Evolutionary conservation across 1,140 invertebrate genomes (phyloP).

Genomic region (Agraylea sexmaculata): DNA sequence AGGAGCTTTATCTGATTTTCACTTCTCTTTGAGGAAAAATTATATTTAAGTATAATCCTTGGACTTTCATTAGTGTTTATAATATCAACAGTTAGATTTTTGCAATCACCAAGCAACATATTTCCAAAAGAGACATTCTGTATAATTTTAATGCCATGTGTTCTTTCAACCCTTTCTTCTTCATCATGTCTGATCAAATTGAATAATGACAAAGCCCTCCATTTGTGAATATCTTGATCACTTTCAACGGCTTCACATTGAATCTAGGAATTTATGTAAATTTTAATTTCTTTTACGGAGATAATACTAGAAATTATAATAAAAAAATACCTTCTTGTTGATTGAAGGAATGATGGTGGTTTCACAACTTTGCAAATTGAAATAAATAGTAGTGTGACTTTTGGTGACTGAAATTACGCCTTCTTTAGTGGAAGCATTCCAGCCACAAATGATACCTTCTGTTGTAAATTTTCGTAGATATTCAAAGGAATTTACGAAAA

Average conservation of each 20-base stretch:
- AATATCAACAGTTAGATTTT: conserved; percentile 24
- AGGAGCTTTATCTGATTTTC: conserved; percentile 30
- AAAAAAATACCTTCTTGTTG: conserved; percentile 10
- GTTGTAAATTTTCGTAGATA: too few species aligned
- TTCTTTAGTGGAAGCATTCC: too few species aligned
- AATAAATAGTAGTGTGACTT: too few species aligned
- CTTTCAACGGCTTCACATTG: conserved; percentile 53
- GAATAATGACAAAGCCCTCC: conserved; percentile 45
- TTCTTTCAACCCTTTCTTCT: conserved; percentile 22
- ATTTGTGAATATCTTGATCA: conserved; percentile 44
- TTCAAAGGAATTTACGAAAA: too few species aligned
- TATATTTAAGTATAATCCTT: conserved; percentile 23
- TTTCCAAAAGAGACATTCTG: conserved; percentile 28
- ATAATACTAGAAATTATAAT: conserved; percentile 6
- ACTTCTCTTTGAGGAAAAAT: conserved; percentile 24
- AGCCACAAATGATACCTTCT: too few species aligned
- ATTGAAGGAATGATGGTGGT: too few species aligned
- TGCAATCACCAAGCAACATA: conserved; percentile 28
- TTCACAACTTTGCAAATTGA: too few species aligned
- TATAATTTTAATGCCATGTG: conserved; percentile 32
- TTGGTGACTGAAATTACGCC: too few species aligned
- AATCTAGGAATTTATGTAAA: conserved; percentile 27
- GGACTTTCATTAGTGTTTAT: conserved; percentile 27
- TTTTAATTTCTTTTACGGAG: conserved; percentile 9
- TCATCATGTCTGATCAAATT: conserved; percentile 16